Evolutionary conservation across 2,113 vertebrate species (phyloP).

Genomic region (Etia nguti): DNA sequence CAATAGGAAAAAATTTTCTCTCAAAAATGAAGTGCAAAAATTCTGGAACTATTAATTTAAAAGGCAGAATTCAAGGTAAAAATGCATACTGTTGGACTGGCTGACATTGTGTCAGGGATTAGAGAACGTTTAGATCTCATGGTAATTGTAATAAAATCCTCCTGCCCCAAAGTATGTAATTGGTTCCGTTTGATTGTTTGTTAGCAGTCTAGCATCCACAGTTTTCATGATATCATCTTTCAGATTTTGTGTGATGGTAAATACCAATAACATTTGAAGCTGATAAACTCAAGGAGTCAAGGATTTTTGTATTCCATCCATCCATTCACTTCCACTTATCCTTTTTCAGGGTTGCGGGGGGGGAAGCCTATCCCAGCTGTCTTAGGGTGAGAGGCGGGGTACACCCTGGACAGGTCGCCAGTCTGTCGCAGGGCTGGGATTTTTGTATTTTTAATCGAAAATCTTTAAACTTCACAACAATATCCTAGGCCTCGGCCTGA

Average conservation of each 20-base stretch:
- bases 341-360: too few species aligned
- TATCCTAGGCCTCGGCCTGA: background rate
- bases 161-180: background rate
- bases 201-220: background rate
- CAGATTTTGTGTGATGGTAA: background rate
- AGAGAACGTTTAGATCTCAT: background rate
- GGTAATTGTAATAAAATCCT: background rate
- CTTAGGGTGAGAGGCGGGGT: background rate
- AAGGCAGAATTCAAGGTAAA: background rate
- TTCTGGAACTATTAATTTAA: background rate
- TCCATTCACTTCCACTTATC: too few species aligned
- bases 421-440: accelerated
- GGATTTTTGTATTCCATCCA: too few species aligned
- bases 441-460: accelerated
- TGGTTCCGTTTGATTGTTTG: background rate
- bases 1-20: background rate
- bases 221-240: background rate
- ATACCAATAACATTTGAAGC: too few species aligned
- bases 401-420: accelerated
- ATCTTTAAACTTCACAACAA: accelerated
- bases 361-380: too few species aligned
- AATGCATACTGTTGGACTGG: background rate
- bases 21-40: background rate
- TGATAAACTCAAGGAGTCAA: too few species aligned
- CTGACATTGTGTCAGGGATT: background rate